Evolutionary conservation across 2,888 invertebrate genomes (phyloP), one percentile per base, ranked within the genome.

Genomic region (Xestia ashworthii): DNA sequence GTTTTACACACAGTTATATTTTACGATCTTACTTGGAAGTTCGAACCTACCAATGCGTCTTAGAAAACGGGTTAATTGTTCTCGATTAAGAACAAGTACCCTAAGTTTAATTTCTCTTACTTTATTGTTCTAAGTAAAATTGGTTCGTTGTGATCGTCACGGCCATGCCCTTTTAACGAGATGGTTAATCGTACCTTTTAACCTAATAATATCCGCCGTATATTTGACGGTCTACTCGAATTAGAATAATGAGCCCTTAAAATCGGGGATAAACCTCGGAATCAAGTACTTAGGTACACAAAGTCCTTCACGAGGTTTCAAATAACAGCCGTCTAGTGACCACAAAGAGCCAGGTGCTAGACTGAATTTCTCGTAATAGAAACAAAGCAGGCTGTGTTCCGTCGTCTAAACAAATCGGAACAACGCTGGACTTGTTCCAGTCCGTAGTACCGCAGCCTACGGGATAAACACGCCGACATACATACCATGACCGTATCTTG

Each of bases 311-410:
- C n/a, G 19, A 72, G 25, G 25, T 79, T 71, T 69, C 50, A 80
- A 81, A 78, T 71, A 68, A 48, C 76, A 74, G n/a, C 58, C 55
- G 25, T 66, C 50, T 19, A 62, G 25, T 67, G 70, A 65, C 65
- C 70, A 62, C 53, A 32, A 32, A 60, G 32, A 32, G 72, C 83
- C 89, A 88, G 88, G 88, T 88, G 87, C 70, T 70, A 73, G 62
- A 66, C 41, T 11, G 53, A 62, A 82, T 83, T 79, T 76, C 82
- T 78, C 19, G 1, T 82, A 84, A 88, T 82, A 73, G 65, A 88
- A 88, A 93, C 93, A 93, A 93, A 90, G 90, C 86, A 46, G 38
- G 67, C 81, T 84, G 75, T 92, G 88, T 92, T 88, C 87, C 78
- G 82, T 87, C 81, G 87, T 89, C 82, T 88, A 88, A 89, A 89